Percentiles rank a stretch among this genome's conserved stretches.
phyloP scores from a whole-genome alignment of 2,113 vertebrate genomes.

The Eurypyga helias region DNA sequence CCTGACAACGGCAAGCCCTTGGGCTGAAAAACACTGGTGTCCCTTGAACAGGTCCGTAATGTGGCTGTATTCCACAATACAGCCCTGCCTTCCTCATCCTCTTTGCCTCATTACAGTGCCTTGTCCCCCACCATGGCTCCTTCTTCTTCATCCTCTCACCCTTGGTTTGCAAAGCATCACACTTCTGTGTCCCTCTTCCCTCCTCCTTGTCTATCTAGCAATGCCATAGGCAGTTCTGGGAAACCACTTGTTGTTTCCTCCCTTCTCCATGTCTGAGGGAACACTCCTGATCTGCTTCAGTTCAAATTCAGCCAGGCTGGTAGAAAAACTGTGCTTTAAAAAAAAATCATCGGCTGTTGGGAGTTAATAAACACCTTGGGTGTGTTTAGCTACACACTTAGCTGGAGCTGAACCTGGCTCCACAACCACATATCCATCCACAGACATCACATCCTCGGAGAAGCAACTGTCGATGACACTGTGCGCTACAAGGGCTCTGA shows the following conservation, averaged over 20 bases:
- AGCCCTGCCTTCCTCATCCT: background rate
- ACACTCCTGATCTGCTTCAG: background rate
- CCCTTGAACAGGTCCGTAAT: accelerated
- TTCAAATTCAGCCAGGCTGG: background rate
- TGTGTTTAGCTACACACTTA: too few relatives aligned
- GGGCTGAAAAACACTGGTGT: background rate
- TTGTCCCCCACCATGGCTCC: background rate
- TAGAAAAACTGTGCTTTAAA: background rate
- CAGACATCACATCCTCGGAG: background rate
- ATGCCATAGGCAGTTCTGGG: background rate
- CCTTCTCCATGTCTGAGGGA: background rate
- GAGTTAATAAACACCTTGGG: background rate
- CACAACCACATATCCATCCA: background rate
- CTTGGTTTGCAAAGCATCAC: background rate
- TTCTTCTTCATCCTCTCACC: background rate
- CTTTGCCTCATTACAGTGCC: background rate
- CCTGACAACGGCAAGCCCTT: background rate
- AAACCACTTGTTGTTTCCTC: background rate
- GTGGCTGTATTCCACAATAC: background rate
- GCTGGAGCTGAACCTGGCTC: background rate
- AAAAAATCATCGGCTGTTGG: background rate
- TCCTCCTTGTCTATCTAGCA: background rate
- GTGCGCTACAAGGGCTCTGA: background rate
- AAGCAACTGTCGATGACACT: background rate
- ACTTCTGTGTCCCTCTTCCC: background rate